Percentiles rank a stretch among this genome's conserved stretches.
Conservation (phyloP, 2,113 vertebrate genomes). For the Chionis minor region DNA sequence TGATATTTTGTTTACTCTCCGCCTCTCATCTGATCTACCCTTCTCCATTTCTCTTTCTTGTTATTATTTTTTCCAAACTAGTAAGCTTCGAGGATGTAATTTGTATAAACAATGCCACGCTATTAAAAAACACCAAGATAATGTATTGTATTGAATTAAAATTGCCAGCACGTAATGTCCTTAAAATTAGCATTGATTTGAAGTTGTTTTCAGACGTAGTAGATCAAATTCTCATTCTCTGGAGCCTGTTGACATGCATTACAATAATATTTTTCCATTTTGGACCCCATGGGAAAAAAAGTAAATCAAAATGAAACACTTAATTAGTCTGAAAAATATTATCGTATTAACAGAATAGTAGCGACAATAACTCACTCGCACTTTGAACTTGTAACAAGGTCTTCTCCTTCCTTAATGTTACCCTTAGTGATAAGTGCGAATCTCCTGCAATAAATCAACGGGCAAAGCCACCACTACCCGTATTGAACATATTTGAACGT, state of each 20-base stretch:
- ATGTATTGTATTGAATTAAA: neutral
- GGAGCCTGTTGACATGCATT: neutral
- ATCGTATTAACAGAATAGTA: neutral
- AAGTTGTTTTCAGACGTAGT: neutral
- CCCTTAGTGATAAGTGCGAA: neutral
- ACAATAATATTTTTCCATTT: neutral
- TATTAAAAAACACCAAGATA: neutral
- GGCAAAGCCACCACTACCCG: neutral
- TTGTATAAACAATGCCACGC: neutral
- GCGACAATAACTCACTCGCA: neutral
- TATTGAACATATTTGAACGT: rapidly evolving
- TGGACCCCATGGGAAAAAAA: neutral
- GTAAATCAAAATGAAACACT: neutral
- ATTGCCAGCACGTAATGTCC: neutral
- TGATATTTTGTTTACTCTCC: neutral
- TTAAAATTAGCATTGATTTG: neutral
- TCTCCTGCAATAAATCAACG: neutral
- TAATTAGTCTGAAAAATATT: neutral
- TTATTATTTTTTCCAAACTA: neutral
- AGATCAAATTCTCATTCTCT: neutral
- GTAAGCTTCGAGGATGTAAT: neutral
- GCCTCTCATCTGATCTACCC: neutral
- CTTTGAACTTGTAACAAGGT: neutral
- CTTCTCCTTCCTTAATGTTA: neutral
- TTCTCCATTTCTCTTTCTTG: neutral